phyloP scores from a whole-genome alignment of 2,888 invertebrate species.

The Entomobrya multifasciata region DNA sequence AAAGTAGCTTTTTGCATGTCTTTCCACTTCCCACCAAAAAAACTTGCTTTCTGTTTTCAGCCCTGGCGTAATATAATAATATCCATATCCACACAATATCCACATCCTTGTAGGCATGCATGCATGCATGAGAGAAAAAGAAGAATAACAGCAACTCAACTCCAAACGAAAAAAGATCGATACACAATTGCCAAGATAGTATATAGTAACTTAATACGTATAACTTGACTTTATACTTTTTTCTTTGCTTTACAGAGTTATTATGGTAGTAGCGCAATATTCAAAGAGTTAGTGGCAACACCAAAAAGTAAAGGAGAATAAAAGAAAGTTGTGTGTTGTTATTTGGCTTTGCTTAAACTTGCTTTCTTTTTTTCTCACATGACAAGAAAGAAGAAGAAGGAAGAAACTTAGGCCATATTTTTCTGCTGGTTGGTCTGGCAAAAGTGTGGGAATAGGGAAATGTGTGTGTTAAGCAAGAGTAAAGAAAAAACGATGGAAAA shows the following conservation, averaged over 20 bases:
- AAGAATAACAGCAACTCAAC: neutral
- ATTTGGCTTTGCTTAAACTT: no score
- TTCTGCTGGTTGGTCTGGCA: neutral
- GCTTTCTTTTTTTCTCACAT: no score
- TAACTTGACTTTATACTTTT: slow-evolving; percentile 34
- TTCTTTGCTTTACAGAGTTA: no score
- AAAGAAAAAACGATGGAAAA: neutral
- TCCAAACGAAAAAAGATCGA: slow-evolving; percentile 43
- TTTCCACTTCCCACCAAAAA: neutral
- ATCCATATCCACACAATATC: slow-evolving; percentile 12
- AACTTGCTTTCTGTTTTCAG: slow-evolving; percentile 27
- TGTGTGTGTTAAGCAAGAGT: slow-evolving; percentile 25
- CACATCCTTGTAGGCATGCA: neutral
- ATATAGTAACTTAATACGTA: slow-evolving; percentile 3
- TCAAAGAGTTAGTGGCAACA: no score
- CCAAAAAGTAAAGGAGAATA: no score
- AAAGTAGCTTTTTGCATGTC: slow-evolving; percentile 67
- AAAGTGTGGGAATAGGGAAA: slow-evolving; percentile 38
- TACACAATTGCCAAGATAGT: slow-evolving; percentile 64
- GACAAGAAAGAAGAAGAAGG: no score
- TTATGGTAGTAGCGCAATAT: no score
- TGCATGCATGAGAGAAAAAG: slow-evolving; percentile 15
- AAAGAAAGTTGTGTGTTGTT: no score
- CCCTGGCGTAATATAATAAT: slow-evolving; percentile 29
- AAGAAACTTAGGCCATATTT: no score